Evolutionary conservation across 2,113 vertebrate species (phyloP).

Genomic region (Cyprinodon brontotheroides): DNA sequence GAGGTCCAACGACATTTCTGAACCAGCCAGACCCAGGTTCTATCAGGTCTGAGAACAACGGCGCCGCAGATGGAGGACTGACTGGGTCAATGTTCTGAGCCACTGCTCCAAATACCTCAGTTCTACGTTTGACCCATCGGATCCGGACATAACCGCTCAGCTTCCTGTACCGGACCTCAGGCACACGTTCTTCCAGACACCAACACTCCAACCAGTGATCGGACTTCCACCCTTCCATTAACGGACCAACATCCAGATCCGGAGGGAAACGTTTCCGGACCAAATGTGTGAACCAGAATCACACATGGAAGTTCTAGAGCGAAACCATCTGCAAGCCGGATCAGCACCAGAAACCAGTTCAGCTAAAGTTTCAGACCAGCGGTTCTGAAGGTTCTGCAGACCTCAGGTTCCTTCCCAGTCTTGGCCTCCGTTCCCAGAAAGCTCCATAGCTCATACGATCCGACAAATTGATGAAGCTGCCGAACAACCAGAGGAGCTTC

Average conservation of each 20-base stretch:
- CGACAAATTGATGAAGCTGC: background rate
- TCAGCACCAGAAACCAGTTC: background rate
- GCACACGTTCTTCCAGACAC: too few relatives aligned
- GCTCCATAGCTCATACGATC: slow-evolving; percentile 14
- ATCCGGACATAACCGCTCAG: too few relatives aligned
- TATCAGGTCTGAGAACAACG: background rate
- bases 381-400: background rate
- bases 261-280: slow-evolving; percentile 27
- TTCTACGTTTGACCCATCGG: too few relatives aligned
- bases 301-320: background rate
- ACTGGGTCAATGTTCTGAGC: background rate
- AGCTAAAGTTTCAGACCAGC: background rate
- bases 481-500: background rate
- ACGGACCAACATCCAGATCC: background rate
- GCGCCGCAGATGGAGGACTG: slow-evolving; percentile 12
- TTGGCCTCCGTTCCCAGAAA: background rate
- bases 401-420: background rate
- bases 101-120: too few relatives aligned
- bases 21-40: background rate
- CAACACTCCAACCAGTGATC: too few relatives aligned
- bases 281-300: slow-evolving; percentile 33
- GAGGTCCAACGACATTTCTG: background rate
- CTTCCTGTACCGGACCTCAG: too few relatives aligned
- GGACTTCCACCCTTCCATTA: too few relatives aligned
- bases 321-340: background rate